These are phyloP conservation scores for Gallirallus australis DNA, from an alignment of 2,797 vertebrate species.

Conservation along the genomic window DNA sequence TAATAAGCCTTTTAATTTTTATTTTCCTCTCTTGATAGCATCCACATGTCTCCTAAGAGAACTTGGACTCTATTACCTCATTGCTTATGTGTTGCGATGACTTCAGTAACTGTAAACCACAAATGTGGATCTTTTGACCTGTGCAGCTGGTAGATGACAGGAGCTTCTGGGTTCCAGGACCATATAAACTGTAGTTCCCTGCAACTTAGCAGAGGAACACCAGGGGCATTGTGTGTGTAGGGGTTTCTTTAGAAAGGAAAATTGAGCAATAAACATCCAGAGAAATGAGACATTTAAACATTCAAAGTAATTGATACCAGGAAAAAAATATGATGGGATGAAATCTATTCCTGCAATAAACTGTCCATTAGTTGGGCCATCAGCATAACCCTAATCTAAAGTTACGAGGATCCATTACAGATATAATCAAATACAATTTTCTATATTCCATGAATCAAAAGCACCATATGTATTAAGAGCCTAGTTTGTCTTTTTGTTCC, in stretches of 20 bases:
- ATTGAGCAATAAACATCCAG: conserved; percentile 71
- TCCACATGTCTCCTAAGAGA: neutral
- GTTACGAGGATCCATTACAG: conserved; percentile 70
- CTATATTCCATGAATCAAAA: conserved; percentile 72
- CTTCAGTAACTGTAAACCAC: neutral
- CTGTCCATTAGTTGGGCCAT: conserved; percentile 62
- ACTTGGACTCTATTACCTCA: neutral
- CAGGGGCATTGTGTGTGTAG: neutral
- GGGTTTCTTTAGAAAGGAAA: conserved; percentile 58
- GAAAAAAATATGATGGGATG: conserved; percentile 59
- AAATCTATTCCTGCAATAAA: conserved; percentile 60
- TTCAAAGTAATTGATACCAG: conserved; percentile 73
- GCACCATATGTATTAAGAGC: conserved; percentile 36
- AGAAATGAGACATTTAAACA: conserved; percentile 71
- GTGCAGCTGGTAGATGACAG: neutral
- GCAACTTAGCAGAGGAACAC: neutral
- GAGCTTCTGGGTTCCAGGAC: neutral
- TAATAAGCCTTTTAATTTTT: conserved; percentile 40
- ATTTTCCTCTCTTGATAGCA: neutral
- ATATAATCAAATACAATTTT: conserved; percentile 72
- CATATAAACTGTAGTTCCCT: neutral
- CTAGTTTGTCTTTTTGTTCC: conserved; percentile 62
- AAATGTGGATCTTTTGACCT: neutral
- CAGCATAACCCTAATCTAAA: conserved; percentile 68
- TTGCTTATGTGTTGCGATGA: neutral